phyloP scores from a whole-genome alignment of 2,888 invertebrate species.

The Lacanobia oleracea region DNA sequence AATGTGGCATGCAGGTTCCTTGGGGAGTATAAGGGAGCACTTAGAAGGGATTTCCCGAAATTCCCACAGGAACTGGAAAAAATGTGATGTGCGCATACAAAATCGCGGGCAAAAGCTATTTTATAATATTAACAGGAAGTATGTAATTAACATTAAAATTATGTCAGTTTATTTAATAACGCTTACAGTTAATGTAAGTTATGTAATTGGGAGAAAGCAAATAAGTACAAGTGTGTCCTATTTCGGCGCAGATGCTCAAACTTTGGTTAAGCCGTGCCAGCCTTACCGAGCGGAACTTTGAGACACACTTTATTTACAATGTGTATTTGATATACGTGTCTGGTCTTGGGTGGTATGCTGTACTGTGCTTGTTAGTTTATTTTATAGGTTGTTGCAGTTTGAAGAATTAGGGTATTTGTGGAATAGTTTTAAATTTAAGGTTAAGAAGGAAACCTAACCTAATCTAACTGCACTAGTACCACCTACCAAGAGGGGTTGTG shows the following conservation, averaged over 20 bases:
- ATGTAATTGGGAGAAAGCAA: slow-evolving; percentile 48
- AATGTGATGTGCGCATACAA: no score
- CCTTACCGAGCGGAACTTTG: slow-evolving; percentile 30
- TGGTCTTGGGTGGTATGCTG: slow-evolving; percentile 20
- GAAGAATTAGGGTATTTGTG: no score
- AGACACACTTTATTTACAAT: slow-evolving; percentile 40
- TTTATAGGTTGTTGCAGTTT: slow-evolving; percentile 2
- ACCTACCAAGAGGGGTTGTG: no score
- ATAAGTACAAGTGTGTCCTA: slow-evolving; percentile 63
- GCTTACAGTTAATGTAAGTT: slow-evolving; percentile 37
- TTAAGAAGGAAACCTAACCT: no score
- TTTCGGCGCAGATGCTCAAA: slow-evolving; percentile 41
- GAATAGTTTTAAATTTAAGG: no score
- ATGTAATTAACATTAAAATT: slow-evolving; percentile 29
- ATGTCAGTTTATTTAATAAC: slow-evolving; percentile 34
- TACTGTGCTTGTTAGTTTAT: neutral
- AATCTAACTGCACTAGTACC: no score
- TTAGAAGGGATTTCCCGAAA: no score
- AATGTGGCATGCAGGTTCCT: no score
- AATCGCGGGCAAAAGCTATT: no score
- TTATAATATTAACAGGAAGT: neutral
- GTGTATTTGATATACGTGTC: slow-evolving; percentile 37
- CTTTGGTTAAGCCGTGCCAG: slow-evolving; percentile 41
- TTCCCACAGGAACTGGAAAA: no score
- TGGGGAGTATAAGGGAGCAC: no score